phyloP scores from a whole-genome alignment of 2,113 vertebrate genomes.

The Mobula hypostoma region DNA sequence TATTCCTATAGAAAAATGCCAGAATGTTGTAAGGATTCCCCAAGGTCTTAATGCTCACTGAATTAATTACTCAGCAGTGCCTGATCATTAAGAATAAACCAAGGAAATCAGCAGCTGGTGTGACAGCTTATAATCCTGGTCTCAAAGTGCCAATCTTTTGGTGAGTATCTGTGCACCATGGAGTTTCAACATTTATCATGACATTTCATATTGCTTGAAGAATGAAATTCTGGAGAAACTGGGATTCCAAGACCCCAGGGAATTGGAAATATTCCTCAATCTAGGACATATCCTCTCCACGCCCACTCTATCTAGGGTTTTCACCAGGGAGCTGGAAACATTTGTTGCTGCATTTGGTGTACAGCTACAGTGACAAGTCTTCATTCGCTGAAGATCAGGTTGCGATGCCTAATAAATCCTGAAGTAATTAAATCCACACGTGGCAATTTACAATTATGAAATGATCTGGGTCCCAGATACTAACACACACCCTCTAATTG shows the following conservation, averaged over 20 bases:
- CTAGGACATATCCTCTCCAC: no score
- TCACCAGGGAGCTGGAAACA: no score
- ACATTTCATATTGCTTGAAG: background rate
- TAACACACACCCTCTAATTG: slow-evolving; percentile 19
- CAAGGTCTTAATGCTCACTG: background rate
- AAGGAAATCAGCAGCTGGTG: background rate
- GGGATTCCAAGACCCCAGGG: background rate
- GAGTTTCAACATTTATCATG: background rate
- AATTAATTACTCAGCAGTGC: background rate
- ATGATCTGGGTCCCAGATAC: slow-evolving; percentile 3
- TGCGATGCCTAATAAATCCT: slow-evolving; percentile 4
- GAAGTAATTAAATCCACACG: slow-evolving; percentile 19
- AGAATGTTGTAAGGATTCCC: background rate
- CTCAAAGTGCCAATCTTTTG: background rate
- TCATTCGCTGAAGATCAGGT: background rate
- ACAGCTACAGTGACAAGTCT: background rate
- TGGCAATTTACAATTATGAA: slow-evolving; percentile 22
- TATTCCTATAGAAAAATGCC: background rate
- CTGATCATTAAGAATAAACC: background rate
- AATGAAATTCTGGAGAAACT: background rate
- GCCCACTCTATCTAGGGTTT: no score
- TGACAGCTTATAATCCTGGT: background rate
- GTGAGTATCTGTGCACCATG: background rate
- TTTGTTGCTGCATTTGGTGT: no score
- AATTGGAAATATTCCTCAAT: background rate